A percentile compares a stretch with the other conserved stretches of the same genome.
Evolutionary conservation across 2,113 vertebrate genomes (phyloP).

Genomic region (Uria lomvia): DNA sequence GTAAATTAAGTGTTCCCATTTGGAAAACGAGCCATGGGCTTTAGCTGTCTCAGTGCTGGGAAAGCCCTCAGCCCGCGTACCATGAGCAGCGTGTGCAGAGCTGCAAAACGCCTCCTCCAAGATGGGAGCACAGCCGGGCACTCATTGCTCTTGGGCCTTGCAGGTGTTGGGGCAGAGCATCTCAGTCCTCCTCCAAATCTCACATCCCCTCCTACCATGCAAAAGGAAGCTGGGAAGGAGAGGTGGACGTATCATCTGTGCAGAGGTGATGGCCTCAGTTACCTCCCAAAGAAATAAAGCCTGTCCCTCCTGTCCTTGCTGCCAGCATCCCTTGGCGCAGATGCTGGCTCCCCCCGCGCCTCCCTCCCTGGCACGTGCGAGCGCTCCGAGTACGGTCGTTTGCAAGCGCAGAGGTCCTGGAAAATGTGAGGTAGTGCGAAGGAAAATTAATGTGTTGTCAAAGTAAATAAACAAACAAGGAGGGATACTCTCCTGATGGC

Average conservation of each 20-base stretch:
- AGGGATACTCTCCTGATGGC: background rate
- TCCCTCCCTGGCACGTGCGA: accelerated
- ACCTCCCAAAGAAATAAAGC: background rate
- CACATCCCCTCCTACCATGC: background rate
- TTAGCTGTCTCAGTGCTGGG: background rate
- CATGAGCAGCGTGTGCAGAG: background rate
- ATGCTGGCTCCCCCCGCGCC: background rate
- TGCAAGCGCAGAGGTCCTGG: background rate
- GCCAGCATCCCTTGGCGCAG: background rate
- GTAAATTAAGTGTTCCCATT: background rate
- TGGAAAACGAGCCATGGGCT: background rate
- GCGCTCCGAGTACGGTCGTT: background rate
- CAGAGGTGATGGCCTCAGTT: background rate
- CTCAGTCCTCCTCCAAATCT: background rate
- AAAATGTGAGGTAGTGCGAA: background rate
- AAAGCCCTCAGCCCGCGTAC: background rate
- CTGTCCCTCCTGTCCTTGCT: accelerated
- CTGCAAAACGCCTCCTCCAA: accelerated
- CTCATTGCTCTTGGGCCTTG: background rate
- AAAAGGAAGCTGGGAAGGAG: background rate
- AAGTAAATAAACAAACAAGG: background rate
- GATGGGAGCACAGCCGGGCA: background rate
- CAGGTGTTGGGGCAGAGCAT: background rate
- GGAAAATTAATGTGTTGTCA: background rate
- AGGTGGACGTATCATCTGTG: accelerated